These are phyloP conservation scores for Ascidia mentula DNA, from an alignment of 23 tunicate species.

Conservation along the genomic window DNA sequence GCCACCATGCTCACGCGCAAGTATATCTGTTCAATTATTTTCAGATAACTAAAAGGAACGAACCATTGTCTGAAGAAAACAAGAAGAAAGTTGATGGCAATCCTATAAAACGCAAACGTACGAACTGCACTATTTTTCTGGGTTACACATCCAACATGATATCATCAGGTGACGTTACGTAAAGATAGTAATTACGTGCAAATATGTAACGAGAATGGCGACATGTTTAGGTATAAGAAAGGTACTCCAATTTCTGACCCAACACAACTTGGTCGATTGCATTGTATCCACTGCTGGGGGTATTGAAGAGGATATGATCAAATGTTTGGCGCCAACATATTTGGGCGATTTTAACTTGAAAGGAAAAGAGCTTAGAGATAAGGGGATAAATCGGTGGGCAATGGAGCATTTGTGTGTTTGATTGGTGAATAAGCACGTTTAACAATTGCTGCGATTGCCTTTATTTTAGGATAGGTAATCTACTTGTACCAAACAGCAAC, in stretches of 20 bases:
- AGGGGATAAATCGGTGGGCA: slow-evolving; percentile 71
- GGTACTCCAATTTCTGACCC: slow-evolving; percentile 66
- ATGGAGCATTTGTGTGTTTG: background rate
- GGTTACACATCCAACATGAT: slow-evolving; percentile 94
- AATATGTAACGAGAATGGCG: background rate
- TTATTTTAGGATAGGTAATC: slow-evolving; percentile 76
- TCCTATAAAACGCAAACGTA: slow-evolving; percentile 59
- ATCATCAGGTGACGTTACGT: slow-evolving; percentile 55
- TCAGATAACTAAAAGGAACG: slow-evolving; percentile 52
- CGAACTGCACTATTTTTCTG: slow-evolving; percentile 89
- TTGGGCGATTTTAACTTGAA: slow-evolving; percentile 71
- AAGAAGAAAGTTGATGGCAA: slow-evolving; percentile 51
- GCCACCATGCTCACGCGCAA: background rate
- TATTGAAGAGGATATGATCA: slow-evolving; percentile 91
- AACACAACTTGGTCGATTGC: slow-evolving; percentile 94
- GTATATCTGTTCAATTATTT: background rate
- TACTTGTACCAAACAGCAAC: slow-evolving; percentile 88
- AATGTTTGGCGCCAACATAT: slow-evolving; percentile 94
- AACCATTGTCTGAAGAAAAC: slow-evolving; percentile 45
- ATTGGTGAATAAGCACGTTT: background rate
- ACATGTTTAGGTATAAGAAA: slow-evolving; percentile 55
- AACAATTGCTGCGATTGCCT: too few species aligned
- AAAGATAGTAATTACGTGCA: too few species aligned
- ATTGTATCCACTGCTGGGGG: slow-evolving; percentile 91
- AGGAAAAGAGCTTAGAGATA: slow-evolving; percentile 67